Percentiles rank a stretch among this genome's conserved stretches.
These are phyloP conservation scores for Penaeus indicus DNA, from an alignment of 1,140 invertebrate genomes.

Conservation along the genomic window DNA sequence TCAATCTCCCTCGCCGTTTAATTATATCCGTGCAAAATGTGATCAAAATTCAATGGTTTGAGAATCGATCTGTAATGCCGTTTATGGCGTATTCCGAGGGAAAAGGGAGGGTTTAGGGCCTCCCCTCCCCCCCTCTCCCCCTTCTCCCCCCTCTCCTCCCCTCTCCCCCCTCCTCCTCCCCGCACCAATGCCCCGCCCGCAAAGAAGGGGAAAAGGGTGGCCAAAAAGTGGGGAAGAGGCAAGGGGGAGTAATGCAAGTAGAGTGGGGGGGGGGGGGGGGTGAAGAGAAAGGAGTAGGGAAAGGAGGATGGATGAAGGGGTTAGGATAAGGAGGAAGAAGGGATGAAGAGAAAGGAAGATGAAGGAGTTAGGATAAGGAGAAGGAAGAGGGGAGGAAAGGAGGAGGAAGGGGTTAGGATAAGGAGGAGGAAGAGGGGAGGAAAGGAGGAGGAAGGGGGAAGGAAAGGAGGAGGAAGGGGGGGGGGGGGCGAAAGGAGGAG, in stretches of 20 bases:
- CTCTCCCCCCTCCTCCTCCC: background rate
- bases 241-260: constrained; percentile 1
- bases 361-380: no score
- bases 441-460: background rate
- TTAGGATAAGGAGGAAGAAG: background rate
- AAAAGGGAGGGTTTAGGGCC: background rate
- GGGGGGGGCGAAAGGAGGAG: background rate
- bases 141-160: no score
- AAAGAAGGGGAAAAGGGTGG: background rate
- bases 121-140: background rate
- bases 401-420: background rate
- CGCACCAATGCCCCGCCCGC: no score
- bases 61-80: constrained; percentile 45
- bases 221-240: constrained; percentile 5
- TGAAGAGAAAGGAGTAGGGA: no score
- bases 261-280: background rate
- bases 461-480: no score
- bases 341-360: background rate
- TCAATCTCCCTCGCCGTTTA: constrained; percentile 38
- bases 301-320: background rate
- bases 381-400: background rate
- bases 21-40: constrained; percentile 51
- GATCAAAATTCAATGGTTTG: constrained; percentile 53
- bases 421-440: background rate
- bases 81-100: constrained; percentile 37